Evolutionary conservation across 2,888 invertebrate species (phyloP), one percentile per base, ranked within the genome.

Genomic region (Spodoptera littoralis): DNA sequence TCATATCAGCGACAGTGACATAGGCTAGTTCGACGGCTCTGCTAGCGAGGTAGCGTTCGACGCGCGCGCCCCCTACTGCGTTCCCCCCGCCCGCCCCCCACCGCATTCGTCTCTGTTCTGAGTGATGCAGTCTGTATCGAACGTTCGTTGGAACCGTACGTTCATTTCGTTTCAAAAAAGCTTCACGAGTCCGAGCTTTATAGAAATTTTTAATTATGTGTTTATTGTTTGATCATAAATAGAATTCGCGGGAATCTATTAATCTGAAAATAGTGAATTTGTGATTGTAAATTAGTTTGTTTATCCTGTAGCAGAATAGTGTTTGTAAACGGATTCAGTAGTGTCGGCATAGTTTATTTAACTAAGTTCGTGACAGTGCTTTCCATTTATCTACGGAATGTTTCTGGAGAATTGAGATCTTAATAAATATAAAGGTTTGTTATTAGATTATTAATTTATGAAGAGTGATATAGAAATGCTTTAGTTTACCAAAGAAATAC

Each of bases 111-210:
- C 80, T 75, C 76, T 72, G 75, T 61, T 62, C 77, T 85, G 54
- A 69, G 70, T 69, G 79, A 79, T 93, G 93, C 93, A 94, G 94
- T 94, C 93, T 89, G 87, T 83, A 84, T 84, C 83, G 81, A 83
- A 77, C 83, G 80, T 82, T 71, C 70, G 81, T 64, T 54, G 76
- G 63, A 76, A 63, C 57, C 63, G 76, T 70, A 87, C 89, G 90
- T 87, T 74, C 8, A 62, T 64, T 65, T 78, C 50, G 56, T 50
- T 65, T 36, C 54, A 53, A 70, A 79, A 88, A 90, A 91, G 88
- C 91, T 89, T 89, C 67, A 85, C 90, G 92, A 83, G 84, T 85
- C 87, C 92, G 94, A 92, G 93, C 94, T 94, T 94, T 92, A 85
- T 88, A 87, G 83, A 80, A 78, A 78, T 83, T 81, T 84, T 83